A percentile compares a stretch with the other conserved stretches of the same genome.
Conservation (phyloP, 2,113 vertebrate species). For the Machaerirhynchus nigripectus region DNA sequence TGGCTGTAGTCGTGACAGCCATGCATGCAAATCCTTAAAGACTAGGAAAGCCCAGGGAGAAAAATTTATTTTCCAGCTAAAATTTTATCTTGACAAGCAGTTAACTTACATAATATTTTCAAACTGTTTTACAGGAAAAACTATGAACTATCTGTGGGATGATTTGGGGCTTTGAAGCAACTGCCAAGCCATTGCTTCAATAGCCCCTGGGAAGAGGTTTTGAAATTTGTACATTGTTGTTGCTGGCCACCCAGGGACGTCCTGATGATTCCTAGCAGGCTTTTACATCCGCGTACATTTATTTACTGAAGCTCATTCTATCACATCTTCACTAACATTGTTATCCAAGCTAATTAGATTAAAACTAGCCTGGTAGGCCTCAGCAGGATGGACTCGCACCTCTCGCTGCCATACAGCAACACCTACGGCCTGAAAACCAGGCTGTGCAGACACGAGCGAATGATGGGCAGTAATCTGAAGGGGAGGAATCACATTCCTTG, state of each 20-base stretch:
- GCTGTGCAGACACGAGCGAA: background rate
- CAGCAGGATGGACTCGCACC: background rate
- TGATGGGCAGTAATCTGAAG: background rate
- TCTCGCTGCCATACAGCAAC: background rate
- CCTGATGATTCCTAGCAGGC: conserved; percentile 1
- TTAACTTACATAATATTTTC: background rate
- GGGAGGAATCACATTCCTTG: background rate
- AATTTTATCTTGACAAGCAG: background rate
- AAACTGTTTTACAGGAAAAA: background rate
- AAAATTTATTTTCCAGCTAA: background rate
- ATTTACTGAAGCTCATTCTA: background rate
- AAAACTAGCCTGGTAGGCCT: background rate
- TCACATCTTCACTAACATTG: background rate
- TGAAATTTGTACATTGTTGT: background rate
- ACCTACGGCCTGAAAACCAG: background rate
- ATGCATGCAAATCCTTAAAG: background rate
- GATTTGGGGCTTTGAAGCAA: background rate
- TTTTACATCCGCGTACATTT: conserved; percentile 12
- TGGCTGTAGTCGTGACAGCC: background rate
- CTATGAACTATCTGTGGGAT: background rate
- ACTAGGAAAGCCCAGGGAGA: background rate
- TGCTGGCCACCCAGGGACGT: background rate
- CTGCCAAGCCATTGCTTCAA: background rate
- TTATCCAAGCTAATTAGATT: background rate
- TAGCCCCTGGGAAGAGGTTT: background rate